A percentile compares a stretch with the other conserved stretches of the same genome.
Conservation (phyloP, 64 coral and sea anemone genomes). For the Porites australiensis region DNA sequence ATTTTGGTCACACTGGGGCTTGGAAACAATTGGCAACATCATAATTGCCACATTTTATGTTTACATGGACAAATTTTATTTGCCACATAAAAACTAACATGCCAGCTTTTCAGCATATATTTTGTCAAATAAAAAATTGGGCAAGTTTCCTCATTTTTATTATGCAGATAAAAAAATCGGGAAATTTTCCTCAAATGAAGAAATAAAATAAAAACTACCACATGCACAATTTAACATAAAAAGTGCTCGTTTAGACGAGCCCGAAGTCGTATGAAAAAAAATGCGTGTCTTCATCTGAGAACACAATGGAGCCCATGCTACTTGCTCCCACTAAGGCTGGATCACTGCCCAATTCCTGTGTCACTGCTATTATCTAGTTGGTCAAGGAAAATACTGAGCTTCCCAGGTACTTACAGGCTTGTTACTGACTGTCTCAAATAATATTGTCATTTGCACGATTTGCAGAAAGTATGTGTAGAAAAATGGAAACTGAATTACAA, state of each 20-base stretch:
- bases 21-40: too few relatives aligned
- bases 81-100: too few relatives aligned
- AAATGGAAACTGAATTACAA: conserved; percentile 18
- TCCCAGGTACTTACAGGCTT: conserved; percentile 8
- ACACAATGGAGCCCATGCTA: conserved; percentile 21
- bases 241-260: not conserved
- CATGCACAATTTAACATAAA: too few relatives aligned
- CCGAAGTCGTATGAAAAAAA: not conserved
- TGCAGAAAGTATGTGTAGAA: conserved; percentile 16
- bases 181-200: too few relatives aligned
- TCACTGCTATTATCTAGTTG: not conserved
- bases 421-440: conserved; percentile 32
- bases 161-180: too few relatives aligned
- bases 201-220: conserved; percentile 7
- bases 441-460: not conserved
- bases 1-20: too few relatives aligned
- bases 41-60: too few relatives aligned
- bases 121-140: too few relatives aligned
- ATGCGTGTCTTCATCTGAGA: not conserved
- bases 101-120: too few relatives aligned
- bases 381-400: not conserved
- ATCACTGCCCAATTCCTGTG: too few relatives aligned
- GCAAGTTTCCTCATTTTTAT: too few relatives aligned
- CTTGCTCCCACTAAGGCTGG: not conserved
- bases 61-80: too few relatives aligned